Evolutionary conservation across 2,113 vertebrate species (phyloP), one percentile per base, ranked within the genome.

Genomic region (Sciurus niger): DNA sequence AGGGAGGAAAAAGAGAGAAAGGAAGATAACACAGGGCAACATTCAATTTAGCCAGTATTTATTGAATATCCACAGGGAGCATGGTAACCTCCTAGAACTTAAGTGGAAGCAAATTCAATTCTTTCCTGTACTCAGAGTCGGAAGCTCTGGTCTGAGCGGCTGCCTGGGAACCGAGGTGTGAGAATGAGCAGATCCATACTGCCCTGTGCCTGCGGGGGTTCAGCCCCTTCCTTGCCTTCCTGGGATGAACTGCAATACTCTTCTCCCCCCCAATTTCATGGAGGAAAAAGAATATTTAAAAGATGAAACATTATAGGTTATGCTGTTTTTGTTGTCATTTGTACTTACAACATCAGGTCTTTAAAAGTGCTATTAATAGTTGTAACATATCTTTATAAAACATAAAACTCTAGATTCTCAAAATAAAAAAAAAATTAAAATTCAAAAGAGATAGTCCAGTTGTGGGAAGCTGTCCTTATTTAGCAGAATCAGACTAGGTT

Each of bases 81-180:
- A 79, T 17, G 46, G 76, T 67, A 93, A 87, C 63, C 70, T 90
- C 32, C 32, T 55, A 28, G 70, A 78, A 86, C 65, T 72, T 96
- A 95, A 94, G 91, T 90, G 93, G 67, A 95, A 94, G 83, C 58
- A 92, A 98, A 95, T 94, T 94, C 60, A 96, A 94, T 97, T 97
- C 51, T 84, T 46, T 94, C 25, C 13, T 51, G 34, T n/a, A 85
- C 68, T 46, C 63, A 78, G 46, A 28, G 48, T 72, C 17, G 68
- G 51, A 43, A 46, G 34, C 18, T 77, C 53, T 32, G 65, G 40
- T 85, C 94, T 86, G 40, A 40, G 24, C 43, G 60, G 53, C 16
- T 72, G 78, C 88, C 91, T 48, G 4, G 1, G 84, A 46, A 10
- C 48, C 32, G 34, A 46, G 34, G 63, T 37, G 37, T 51, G 43